These are phyloP conservation scores for Gadopsis marmoratus DNA, from an alignment of 2,797 vertebrate species.

Conservation along the genomic window DNA sequence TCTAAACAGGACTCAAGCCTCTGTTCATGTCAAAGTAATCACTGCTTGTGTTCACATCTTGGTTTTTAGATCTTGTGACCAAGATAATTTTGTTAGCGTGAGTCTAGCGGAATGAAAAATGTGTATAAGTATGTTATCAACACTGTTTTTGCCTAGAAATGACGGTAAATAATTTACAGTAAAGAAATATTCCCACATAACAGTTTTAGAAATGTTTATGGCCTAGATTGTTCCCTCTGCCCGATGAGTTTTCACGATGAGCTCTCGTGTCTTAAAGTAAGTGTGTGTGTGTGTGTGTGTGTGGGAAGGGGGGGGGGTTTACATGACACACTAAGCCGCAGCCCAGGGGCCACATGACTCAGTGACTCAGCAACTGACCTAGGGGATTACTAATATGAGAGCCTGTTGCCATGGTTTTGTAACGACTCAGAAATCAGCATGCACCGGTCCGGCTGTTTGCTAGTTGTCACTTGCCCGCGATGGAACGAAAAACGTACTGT, in stretches of 20 bases:
- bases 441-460: constrained; percentile 30
- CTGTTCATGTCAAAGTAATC: constrained; percentile 14
- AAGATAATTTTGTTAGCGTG: not conserved
- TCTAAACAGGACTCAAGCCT: not conserved
- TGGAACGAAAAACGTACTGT: not conserved
- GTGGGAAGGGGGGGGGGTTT: not conserved
- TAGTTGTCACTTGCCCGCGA: constrained; percentile 13
- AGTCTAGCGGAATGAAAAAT: not conserved
- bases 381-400: constrained; percentile 50
- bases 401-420: constrained; percentile 63
- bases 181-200: constrained; percentile 14
- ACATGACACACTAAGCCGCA: constrained; percentile 39
- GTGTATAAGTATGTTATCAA: not conserved
- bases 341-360: constrained; percentile 31
- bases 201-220: constrained; percentile 14
- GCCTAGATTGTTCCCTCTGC: not conserved
- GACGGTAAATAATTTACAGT: not conserved
- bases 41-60: not conserved
- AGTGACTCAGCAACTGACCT: constrained; percentile 49
- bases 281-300: too few species aligned
- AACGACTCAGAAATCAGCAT: constrained; percentile 28
- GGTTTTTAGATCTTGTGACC: not conserved
- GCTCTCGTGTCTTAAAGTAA: constrained; percentile 12
- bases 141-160: not conserved
- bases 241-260: constrained; percentile 23